These are phyloP conservation scores for Lepus townsendii DNA, from an alignment of 2,797 vertebrate species.

Conservation along the genomic window DNA sequence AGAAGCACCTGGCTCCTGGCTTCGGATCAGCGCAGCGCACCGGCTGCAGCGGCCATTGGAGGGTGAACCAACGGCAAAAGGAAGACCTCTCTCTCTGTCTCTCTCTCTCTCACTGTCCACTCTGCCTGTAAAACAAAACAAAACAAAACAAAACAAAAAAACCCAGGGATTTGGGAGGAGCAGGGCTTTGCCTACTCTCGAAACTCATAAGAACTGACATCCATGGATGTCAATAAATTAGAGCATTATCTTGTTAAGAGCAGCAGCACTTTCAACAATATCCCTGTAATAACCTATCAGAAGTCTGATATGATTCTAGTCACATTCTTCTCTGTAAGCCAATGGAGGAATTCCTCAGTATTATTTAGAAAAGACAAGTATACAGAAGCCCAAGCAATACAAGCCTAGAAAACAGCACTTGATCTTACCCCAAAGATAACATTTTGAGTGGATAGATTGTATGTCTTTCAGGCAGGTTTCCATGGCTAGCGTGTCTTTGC, in stretches of 20 bases:
- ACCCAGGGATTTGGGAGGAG: background rate
- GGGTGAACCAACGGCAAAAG: too few relatives aligned
- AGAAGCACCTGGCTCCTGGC: too few relatives aligned
- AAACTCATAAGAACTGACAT: background rate
- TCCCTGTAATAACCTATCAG: background rate
- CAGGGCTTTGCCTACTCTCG: background rate
- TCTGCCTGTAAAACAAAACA: too few relatives aligned
- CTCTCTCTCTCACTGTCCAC: too few relatives aligned
- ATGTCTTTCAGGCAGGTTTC: background rate
- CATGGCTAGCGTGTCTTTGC: background rate
- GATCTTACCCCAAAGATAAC: background rate
- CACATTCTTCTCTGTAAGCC: background rate
- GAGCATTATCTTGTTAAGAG: background rate
- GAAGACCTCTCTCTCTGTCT: too few relatives aligned
- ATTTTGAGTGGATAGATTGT: background rate
- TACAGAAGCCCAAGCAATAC: background rate
- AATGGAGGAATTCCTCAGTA: background rate
- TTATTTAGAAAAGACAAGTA: background rate
- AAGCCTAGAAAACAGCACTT: background rate
- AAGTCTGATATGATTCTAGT: background rate
- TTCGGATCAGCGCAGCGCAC: too few relatives aligned
- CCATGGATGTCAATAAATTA: background rate
- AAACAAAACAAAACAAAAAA: too few relatives aligned
- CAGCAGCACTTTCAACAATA: background rate
- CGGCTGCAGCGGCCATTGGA: too few relatives aligned